These are phyloP conservation scores for Odontamblyopus lacepedii DNA, from an alignment of 2,797 vertebrate species.

Conservation along the genomic window DNA sequence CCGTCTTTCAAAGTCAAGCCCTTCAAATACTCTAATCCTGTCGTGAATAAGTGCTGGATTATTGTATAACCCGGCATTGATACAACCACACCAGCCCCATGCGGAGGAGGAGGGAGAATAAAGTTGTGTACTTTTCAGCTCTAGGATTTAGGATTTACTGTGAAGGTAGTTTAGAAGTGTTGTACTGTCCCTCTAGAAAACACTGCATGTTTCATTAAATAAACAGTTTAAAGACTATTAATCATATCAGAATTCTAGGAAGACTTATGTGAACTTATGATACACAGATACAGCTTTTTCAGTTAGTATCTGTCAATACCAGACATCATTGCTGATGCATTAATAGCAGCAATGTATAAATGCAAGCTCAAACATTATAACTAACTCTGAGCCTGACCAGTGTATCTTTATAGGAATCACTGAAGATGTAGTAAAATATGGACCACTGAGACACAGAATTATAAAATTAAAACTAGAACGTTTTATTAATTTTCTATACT, in stretches of 20 bases:
- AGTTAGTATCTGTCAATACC: not conserved
- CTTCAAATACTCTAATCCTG: constrained; percentile 72
- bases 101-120: constrained; percentile 28
- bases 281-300: not conserved
- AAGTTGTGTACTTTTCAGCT: constrained; percentile 37
- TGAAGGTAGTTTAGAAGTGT: not conserved
- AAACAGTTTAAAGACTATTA: not conserved
- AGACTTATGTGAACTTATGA: not conserved
- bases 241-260: not conserved
- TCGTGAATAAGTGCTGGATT: constrained; percentile 72
- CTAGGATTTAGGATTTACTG: not conserved
- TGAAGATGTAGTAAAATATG: no score
- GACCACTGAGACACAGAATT: constrained; percentile 22
- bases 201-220: not conserved
- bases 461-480: constrained; percentile 84
- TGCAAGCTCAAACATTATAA: not conserved
- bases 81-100: constrained; percentile 47
- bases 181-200: constrained; percentile 1
- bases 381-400: no score
- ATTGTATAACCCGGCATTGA: constrained; percentile 68
- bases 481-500: constrained; percentile 96
- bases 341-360: not conserved
- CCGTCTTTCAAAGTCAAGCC: constrained; percentile 64
- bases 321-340: not conserved
- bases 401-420: no score